Percentiles rank a stretch among this genome's conserved stretches.
Evolutionary conservation across 1,140 invertebrate species (phyloP).

Genomic region (Mercenaria mercenaria): DNA sequence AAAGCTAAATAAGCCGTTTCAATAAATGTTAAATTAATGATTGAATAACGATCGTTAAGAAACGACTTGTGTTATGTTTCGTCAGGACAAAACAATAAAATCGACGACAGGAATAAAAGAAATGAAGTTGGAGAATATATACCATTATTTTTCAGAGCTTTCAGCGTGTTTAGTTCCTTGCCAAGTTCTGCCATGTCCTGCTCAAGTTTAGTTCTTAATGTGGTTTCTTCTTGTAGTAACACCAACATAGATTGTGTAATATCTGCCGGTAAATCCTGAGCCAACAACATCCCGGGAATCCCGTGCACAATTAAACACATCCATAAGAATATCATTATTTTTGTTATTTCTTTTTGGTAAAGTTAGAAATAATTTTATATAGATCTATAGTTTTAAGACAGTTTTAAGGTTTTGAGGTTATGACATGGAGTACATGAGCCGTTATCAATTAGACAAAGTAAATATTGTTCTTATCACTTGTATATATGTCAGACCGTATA

Average conservation of each 20-base stretch:
- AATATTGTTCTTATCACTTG: too few relatives aligned
- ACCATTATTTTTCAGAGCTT: conserved; percentile 36
- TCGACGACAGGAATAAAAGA: too few relatives aligned
- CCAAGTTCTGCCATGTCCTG: neutral
- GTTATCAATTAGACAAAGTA: too few relatives aligned
- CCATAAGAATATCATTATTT: neutral
- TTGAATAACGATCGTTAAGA: too few relatives aligned
- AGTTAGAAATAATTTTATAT: neutral
- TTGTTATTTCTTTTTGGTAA: neutral
- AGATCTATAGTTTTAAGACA: too few relatives aligned
- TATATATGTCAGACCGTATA: too few relatives aligned
- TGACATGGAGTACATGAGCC: too few relatives aligned
- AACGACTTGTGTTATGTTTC: too few relatives aligned
- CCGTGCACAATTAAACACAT: neutral
- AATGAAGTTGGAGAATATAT: neutral
- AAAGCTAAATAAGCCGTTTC: too few relatives aligned
- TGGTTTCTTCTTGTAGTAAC: conserved; percentile 35
- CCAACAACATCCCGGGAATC: neutral
- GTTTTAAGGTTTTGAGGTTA: too few relatives aligned
- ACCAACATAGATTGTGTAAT: conserved; percentile 49
- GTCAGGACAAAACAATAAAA: too few relatives aligned
- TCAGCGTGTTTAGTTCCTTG: neutral
- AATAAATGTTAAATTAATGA: too few relatives aligned
- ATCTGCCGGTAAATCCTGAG: conserved; percentile 41
- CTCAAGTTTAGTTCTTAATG: conserved; percentile 1